Conservation (phyloP, 2,888 invertebrate genomes). For the Lasioglossum vierecki region DNA sequence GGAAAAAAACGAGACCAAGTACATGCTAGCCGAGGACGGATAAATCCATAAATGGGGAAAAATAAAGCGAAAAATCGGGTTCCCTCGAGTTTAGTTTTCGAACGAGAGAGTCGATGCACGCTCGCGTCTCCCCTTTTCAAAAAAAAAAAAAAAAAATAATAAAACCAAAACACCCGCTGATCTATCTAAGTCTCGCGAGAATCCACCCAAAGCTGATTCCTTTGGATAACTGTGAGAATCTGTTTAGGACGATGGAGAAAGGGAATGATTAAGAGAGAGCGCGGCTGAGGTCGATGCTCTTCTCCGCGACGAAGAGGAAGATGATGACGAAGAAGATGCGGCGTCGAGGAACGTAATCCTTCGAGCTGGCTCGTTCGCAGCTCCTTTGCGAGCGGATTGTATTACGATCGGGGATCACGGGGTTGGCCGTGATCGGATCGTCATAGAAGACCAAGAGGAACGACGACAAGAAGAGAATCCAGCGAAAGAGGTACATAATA, state of each 20-base stretch:
- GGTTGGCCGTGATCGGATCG: conserved; percentile 9
- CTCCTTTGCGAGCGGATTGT: conserved; percentile 16
- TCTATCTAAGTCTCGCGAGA: conserved; percentile 32
- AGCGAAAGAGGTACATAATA: conserved; percentile 60
- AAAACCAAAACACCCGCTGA: not conserved
- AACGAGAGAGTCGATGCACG: conserved; percentile 42
- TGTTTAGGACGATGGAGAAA: conserved; percentile 51
- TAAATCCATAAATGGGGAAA: not conserved
- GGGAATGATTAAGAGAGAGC: conserved; percentile 27
- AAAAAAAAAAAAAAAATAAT: not conserved
- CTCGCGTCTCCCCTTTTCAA: conserved; percentile 31
- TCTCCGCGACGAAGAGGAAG: conserved; percentile 3
- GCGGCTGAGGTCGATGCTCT: not conserved
- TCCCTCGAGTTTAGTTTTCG: conserved; percentile 9
- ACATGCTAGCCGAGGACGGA: conserved; percentile 10
- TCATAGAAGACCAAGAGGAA: not conserved
- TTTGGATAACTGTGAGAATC: conserved; percentile 57
- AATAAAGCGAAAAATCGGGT: not conserved
- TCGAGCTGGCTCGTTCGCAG: conserved; percentile 17
- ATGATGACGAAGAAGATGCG: not conserved
- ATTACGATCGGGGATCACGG: conserved; percentile 6
- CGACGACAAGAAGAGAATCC: conserved; percentile 32
- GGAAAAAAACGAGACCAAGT: conserved; percentile 3
- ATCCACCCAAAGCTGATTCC: conserved; percentile 30
- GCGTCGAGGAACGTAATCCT: not conserved